phyloP scores from a whole-genome alignment of 2,113 vertebrate genomes.

The Tursiops truncatus region DNA sequence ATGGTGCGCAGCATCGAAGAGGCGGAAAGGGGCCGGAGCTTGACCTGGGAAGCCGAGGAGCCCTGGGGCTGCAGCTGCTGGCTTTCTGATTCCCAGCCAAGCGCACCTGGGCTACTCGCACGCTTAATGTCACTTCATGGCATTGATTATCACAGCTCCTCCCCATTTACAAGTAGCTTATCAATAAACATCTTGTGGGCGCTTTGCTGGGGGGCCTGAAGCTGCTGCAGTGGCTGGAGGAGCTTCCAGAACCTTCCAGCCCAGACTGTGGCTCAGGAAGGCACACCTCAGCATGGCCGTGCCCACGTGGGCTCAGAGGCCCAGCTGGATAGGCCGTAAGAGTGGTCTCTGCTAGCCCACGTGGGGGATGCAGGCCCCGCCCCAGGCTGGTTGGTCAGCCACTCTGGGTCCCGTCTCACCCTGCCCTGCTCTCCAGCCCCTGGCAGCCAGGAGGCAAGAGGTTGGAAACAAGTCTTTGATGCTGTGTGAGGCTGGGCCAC shows the following conservation, averaged over 20 bases:
- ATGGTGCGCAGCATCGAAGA: accelerated
- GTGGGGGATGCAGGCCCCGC: accelerated
- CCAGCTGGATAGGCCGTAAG: accelerated
- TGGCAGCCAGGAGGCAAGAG: background rate
- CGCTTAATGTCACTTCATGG: background rate
- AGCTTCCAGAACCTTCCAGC: background rate
- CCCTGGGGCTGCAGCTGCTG: accelerated
- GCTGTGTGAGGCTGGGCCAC: background rate
- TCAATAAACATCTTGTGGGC: background rate
- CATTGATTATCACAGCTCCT: background rate
- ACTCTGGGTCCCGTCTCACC: background rate
- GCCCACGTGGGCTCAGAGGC: accelerated
- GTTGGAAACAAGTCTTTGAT: background rate
- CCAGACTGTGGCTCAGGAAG: background rate
- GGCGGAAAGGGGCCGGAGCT: accelerated
- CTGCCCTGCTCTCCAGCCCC: background rate
- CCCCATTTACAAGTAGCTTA: background rate
- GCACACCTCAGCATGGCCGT: accelerated
- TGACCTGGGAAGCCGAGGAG: accelerated
- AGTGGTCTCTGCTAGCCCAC: accelerated
- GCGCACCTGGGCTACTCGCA: background rate
- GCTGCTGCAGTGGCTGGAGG: background rate
- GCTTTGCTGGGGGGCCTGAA: background rate
- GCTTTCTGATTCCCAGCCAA: background rate
- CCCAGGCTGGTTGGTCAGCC: background rate